Base-by-base conservation (phyloP, 2,888 invertebrate genomes). In the Trissolcus brochymenae region DNA sequence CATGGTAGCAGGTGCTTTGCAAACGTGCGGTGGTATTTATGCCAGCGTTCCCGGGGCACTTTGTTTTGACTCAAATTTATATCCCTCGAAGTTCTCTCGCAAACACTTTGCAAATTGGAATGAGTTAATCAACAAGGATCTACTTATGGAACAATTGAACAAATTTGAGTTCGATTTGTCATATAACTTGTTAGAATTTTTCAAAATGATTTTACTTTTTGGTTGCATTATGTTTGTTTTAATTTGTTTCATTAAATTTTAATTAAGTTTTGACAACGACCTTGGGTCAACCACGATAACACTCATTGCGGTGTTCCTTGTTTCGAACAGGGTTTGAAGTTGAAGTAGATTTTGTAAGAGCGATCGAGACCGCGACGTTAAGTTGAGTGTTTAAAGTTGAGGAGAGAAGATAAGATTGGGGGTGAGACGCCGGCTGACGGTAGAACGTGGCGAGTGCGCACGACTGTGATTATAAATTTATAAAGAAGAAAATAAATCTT, bases 61-160 rank as follows among this genome's bases (percentile, higher is more conserved):
- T 84, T 84, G 81, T 84, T 85, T 83, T 86, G 83, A 84, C 79
- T 73, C 65, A 84, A 85, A 86, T 85, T 86, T 86, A 83, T 35
- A 35, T 85, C 80, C 81, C 54, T 13, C 46, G n/a, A 9, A 60
- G 65, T 46, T 57, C 35, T 49, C 19, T 19, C 19, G 19, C 11
- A 35, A n/a, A 54, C 65, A 65, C 72, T 72, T 72, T 59, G 65
- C 25, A 72, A 57, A 72, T 72, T 72, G 71, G 53, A 56, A 29
- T 17, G n/a, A 40, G 35, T 50, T 57, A 57, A 56, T 66, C 51
- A 66, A 56, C 53, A 25, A 25, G 25, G 3, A 25, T 25, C 2
- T 6, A 25, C 25, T 25, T 6, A 25, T 50, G 17, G 2, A 54
- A 54, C 21, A 19, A 51, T 54, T 4, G 17, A 50, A 50, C 16